Conservation (phyloP, 37 sponge, comb jelly and placozoan genomes). For the Haliclona indistincta region DNA sequence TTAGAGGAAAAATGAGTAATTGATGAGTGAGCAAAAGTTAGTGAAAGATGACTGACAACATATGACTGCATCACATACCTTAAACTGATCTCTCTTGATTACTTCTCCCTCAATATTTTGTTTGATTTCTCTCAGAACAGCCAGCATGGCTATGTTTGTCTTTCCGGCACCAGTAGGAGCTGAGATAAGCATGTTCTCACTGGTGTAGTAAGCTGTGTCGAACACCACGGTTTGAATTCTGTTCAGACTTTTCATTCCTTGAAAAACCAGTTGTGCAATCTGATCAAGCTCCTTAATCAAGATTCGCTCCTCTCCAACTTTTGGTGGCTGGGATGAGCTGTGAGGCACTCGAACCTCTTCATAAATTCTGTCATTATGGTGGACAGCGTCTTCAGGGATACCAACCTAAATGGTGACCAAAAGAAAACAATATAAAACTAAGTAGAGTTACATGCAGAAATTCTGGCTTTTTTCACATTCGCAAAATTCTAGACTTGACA, state of each 20-base stretch:
- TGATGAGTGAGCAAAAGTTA: background rate
- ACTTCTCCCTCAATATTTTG: constrained; percentile 74
- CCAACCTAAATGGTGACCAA: constrained; percentile 57
- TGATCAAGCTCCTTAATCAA: constrained; percentile 71
- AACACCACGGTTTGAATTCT: constrained; percentile 90
- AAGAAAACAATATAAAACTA: background rate
- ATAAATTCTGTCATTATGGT: constrained; percentile 30
- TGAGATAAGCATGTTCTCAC: constrained; percentile 93
- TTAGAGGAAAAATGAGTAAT: background rate
- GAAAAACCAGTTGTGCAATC: constrained; percentile 53
- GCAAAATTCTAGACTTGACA: too few species aligned
- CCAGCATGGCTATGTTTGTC: constrained; percentile 97
- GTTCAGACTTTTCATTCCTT: constrained; percentile 80
- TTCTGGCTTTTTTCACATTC: too few species aligned
- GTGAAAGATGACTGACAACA: background rate
- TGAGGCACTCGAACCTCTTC: constrained; percentile 87
- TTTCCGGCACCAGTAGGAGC: constrained; percentile 99
- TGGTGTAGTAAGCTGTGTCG: constrained; percentile 87
- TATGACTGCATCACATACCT: constrained; percentile 45
- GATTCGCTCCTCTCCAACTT: constrained; percentile 52
- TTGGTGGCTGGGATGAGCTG: constrained; percentile 53
- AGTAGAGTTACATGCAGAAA: background rate
- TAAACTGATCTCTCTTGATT: constrained; percentile 89
- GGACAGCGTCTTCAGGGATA: constrained; percentile 48
- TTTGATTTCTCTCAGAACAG: constrained; percentile 79